Evolutionary conservation across 2,113 vertebrate genomes (phyloP).

Genomic region (Clinocottus analis): DNA sequence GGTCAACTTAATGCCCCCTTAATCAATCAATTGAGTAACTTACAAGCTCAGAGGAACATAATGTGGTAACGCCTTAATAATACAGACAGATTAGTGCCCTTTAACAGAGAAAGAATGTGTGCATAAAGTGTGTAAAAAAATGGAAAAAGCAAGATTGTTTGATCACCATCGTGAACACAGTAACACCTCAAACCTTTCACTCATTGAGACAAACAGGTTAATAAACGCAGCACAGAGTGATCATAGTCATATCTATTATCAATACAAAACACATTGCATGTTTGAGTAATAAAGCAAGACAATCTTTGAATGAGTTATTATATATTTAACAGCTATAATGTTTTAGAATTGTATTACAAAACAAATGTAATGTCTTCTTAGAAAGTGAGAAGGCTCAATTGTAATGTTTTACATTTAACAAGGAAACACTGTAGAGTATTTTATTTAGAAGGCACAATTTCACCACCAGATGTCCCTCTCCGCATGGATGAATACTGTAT

Average conservation of each 20-base stretch:
- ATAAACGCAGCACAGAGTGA: background rate
- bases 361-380: background rate
- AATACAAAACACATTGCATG: background rate
- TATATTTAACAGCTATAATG: background rate
- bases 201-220: background rate
- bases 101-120: constrained; percentile 34
- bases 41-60: constrained; percentile 12
- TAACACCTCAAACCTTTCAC: constrained; percentile 3
- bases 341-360: background rate
- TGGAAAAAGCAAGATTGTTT: constrained; percentile 1
- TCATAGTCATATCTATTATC: too few relatives aligned
- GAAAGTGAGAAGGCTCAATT: background rate
- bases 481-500: background rate
- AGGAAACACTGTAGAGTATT: constrained; percentile 1
- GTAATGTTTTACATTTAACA: background rate
- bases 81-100: constrained; percentile 43
- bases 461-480: constrained; percentile 47
- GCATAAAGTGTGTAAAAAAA: constrained; percentile 17
- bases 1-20: background rate
- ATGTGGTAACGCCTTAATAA: constrained; percentile 43
- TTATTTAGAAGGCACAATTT: constrained; percentile 3
- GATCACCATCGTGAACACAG: background rate
- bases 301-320: background rate
- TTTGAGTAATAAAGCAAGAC: background rate
- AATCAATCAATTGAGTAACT: background rate